phyloP scores from a whole-genome alignment of 2,113 vertebrate species.

The Dascyllus trimaculatus region DNA sequence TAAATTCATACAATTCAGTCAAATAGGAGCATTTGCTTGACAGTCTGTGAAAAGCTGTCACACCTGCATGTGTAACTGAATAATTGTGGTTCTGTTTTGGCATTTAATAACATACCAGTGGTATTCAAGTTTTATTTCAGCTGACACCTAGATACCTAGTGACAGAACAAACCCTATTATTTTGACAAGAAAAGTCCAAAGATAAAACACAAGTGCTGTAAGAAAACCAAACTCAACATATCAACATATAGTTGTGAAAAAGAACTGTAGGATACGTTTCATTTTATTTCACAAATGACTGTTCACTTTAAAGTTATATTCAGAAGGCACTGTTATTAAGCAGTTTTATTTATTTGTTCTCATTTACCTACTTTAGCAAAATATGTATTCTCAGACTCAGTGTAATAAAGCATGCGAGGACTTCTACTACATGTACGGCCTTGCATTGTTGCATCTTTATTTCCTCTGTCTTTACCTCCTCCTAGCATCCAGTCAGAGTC shows the following conservation, averaged over 20 bases:
- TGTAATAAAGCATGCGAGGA: too few relatives aligned
- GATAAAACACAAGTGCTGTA: neutral
- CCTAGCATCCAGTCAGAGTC: too few relatives aligned
- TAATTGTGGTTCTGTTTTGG: neutral
- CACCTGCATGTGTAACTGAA: conserved; percentile 4
- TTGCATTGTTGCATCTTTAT: too few relatives aligned
- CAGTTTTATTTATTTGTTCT: neutral
- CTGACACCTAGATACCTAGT: neutral
- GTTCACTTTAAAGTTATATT: too few relatives aligned
- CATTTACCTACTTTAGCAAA: neutral
- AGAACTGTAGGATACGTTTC: too few relatives aligned
- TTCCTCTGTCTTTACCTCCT: too few relatives aligned
- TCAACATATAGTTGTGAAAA: too few relatives aligned
- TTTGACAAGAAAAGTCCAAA: neutral
- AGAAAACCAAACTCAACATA: neutral
- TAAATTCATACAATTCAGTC: conserved; percentile 1
- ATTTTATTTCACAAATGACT: too few relatives aligned
- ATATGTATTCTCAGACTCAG: neutral
- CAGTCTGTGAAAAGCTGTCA: neutral
- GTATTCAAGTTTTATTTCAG: neutral
- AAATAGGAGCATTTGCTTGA: conserved; percentile 19
- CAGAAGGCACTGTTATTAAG: neutral
- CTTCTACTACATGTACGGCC: too few relatives aligned
- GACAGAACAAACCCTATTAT: too few relatives aligned
- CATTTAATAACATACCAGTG: neutral